These are phyloP conservation scores for Ibidorhyncha struthersii DNA, from an alignment of 2,113 vertebrate species.

Conservation along the genomic window DNA sequence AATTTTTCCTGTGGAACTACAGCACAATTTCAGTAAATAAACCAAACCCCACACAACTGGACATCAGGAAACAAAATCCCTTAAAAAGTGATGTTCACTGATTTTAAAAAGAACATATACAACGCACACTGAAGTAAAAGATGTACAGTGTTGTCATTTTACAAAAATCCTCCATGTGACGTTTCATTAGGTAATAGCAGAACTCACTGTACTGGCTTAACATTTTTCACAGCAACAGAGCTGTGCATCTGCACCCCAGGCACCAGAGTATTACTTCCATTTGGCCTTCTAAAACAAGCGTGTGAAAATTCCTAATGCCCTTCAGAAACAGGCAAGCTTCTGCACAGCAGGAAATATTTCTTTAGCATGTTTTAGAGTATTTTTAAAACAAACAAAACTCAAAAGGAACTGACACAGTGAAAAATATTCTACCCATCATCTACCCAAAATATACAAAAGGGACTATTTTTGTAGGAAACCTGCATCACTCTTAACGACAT, in stretches of 20 bases:
- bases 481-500: not conserved
- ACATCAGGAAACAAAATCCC: not conserved
- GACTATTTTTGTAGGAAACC: not conserved
- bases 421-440: not conserved
- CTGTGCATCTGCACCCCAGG: not conserved
- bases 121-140: not conserved
- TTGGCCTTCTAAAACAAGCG: not conserved
- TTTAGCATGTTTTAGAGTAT: not conserved
- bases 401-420: not conserved
- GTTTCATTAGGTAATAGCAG: not conserved
- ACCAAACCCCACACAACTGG: not conserved
- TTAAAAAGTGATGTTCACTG: not conserved
- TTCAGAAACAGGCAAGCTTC: conserved; percentile 1
- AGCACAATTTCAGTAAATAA: not conserved
- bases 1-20: not conserved
- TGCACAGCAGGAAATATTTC: not conserved
- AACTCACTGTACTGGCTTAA: not conserved
- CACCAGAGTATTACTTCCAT: not conserved
- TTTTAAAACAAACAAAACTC: not conserved
- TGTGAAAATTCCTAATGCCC: conserved; percentile 1
- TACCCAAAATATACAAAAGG: not conserved
- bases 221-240: not conserved
- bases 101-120: not conserved
- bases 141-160: not conserved
- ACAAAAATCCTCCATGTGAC: not conserved